Conservation (phyloP, 2,888 invertebrate species). For the Caenorhabditis sp. region DNA sequence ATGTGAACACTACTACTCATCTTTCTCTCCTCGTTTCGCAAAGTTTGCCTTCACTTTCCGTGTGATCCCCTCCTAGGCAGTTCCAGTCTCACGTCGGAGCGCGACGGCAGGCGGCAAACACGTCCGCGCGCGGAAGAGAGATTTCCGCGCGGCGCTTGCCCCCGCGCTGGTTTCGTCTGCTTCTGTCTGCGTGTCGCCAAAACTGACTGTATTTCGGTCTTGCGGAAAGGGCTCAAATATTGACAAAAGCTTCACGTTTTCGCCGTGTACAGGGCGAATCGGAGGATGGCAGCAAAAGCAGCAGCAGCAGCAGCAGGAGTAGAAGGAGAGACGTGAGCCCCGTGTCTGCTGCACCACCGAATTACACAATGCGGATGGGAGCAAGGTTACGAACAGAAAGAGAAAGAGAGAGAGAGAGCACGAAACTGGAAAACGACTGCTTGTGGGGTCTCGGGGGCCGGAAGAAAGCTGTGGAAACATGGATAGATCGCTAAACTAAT, state of each 20-base stretch:
- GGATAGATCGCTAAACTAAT: slow-evolving; percentile 4
- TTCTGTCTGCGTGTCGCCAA: too few species aligned
- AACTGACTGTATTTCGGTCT: slow-evolving; percentile 20
- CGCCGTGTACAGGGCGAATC: slow-evolving; percentile 50
- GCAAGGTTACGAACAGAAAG: slow-evolving; percentile 19
- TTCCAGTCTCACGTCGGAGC: slow-evolving; percentile 55
- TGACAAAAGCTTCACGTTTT: slow-evolving; percentile 63
- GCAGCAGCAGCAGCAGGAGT: slow-evolving; percentile 4
- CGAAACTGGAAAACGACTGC: slow-evolving; percentile 30
- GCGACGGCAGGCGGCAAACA: slow-evolving; percentile 50
- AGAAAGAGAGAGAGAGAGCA: background rate
- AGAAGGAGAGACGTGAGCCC: background rate
- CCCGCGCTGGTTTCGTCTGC: slow-evolving; percentile 29
- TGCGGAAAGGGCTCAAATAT: slow-evolving; percentile 55
- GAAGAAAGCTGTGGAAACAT: slow-evolving; percentile 38
- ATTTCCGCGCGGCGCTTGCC: slow-evolving; percentile 36
- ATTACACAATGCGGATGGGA: slow-evolving; percentile 41
- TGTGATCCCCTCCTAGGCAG: slow-evolving; percentile 17
- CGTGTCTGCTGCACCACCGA: slow-evolving; percentile 10
- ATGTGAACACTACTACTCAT: slow-evolving; percentile 51
- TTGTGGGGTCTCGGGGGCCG: slow-evolving; percentile 11
- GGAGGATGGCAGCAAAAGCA: slow-evolving; percentile 12
- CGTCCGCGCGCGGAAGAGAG: slow-evolving; percentile 50
- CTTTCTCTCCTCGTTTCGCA: slow-evolving; percentile 30
- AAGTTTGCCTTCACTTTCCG: slow-evolving; percentile 38